phyloP scores from a whole-genome alignment of 2,113 vertebrate genomes.

The Lycaon pictus region DNA sequence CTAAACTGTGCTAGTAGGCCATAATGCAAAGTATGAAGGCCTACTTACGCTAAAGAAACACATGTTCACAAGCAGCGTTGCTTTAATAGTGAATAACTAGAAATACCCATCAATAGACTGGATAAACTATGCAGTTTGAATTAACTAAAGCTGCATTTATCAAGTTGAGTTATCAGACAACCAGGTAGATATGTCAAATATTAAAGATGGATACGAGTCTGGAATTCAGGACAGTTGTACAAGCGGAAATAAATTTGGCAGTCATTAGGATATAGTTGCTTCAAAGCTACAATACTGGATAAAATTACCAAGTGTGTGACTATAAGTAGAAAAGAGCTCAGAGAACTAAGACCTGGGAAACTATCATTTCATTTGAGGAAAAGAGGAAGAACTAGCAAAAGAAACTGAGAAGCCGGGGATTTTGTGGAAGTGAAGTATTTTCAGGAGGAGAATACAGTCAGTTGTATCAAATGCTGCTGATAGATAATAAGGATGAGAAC shows the following conservation, averaged over 20 bases:
- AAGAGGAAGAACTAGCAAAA: not conserved
- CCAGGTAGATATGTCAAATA: not conserved
- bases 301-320: conserved; percentile 9
- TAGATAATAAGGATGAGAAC: not conserved
- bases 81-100: not conserved
- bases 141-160: not conserved
- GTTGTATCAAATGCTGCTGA: not conserved
- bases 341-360: not conserved
- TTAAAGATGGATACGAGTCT: not conserved
- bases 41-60: not conserved
- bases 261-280: not conserved
- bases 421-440: not conserved
- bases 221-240: not conserved
- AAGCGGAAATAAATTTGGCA: not conserved
- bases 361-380: not conserved
- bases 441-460: not conserved
- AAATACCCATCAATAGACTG: not conserved
- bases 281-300: not conserved
- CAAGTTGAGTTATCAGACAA: not conserved
- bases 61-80: not conserved
- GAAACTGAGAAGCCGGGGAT: not conserved
- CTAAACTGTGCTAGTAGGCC: not conserved
- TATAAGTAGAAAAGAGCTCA: conserved; percentile 11
- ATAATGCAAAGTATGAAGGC: not conserved
- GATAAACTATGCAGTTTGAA: not conserved